A percentile compares a stretch with the other conserved stretches of the same genome.
These are phyloP conservation scores for Gnathonemus echidnorhynchus DNA, from an alignment of 2,113 vertebrate species.

Conservation along the genomic window DNA sequence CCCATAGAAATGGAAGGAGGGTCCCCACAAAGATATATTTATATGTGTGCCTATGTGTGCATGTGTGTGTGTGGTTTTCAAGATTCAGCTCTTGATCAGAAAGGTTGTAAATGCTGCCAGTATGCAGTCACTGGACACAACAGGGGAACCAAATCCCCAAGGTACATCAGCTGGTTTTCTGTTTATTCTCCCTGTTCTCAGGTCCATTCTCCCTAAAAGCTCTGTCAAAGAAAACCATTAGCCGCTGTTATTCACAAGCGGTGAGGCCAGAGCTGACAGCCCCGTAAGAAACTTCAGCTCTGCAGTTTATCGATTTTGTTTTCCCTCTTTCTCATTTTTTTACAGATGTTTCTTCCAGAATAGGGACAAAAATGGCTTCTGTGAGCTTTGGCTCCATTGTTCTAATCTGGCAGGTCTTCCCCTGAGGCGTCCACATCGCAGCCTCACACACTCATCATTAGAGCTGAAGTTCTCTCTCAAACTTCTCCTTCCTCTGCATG, in stretches of 20 bases:
- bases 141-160: neutral
- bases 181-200: neutral
- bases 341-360: neutral
- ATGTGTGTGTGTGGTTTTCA: neutral
- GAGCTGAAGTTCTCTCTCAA: neutral
- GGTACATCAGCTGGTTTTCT: neutral
- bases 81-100: neutral
- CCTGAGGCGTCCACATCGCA: neutral
- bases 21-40: no score
- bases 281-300: neutral
- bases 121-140: neutral
- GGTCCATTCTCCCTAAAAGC: neutral
- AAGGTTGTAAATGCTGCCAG: neutral
- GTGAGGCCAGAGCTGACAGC: neutral
- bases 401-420: neutral
- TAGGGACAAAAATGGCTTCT: neutral
- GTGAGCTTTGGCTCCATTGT: neutral
- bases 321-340: neutral
- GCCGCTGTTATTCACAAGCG: neutral
- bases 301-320: conserved; percentile 3
- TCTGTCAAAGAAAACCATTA: conserved; percentile 6
- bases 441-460: neutral
- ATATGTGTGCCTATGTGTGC: neutral
- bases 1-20: no score
- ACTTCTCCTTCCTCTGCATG: neutral